phyloP scores from a whole-genome alignment of 2,797 vertebrate genomes.

The Gallinago solitaria region DNA sequence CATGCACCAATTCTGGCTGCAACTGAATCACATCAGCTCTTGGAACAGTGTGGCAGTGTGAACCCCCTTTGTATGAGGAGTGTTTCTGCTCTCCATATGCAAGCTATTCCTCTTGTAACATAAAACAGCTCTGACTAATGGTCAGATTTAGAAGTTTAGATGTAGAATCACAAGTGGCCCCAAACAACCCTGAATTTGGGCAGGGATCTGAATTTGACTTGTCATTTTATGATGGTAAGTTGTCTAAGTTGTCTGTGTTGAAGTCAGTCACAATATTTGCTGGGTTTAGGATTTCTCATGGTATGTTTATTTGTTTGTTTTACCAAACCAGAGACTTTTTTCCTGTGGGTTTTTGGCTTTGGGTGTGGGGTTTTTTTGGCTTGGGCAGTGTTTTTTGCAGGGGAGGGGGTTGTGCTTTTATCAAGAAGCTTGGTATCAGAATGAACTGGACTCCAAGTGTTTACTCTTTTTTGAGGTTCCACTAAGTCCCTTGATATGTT shows the following conservation, averaged over 20 bases:
- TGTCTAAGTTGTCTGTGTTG: not conserved
- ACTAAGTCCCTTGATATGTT: not conserved
- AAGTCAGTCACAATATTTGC: not conserved
- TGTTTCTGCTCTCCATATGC: fast-evolving
- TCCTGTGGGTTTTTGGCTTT: not conserved
- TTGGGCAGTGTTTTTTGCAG: not conserved
- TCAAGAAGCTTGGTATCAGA: not conserved
- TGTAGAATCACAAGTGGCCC: no score
- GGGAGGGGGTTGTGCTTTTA: not conserved
- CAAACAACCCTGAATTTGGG: not conserved
- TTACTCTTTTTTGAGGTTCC: not conserved
- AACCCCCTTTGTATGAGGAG: not conserved
- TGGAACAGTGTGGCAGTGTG: fast-evolving
- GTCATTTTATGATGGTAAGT: not conserved
- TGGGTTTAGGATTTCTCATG: not conserved
- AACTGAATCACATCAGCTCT: not conserved
- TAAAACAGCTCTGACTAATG: fast-evolving
- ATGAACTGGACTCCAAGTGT: not conserved
- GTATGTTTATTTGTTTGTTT: not conserved
- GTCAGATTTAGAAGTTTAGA: not conserved
- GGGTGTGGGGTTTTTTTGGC: not conserved
- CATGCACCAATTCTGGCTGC: fast-evolving
- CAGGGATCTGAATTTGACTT: not conserved
- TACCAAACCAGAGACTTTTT: not conserved
- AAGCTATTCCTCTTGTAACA: not conserved